Evolutionary conservation across 1,140 invertebrate genomes (phyloP).

Genomic region (Monochamus saltuarius): DNA sequence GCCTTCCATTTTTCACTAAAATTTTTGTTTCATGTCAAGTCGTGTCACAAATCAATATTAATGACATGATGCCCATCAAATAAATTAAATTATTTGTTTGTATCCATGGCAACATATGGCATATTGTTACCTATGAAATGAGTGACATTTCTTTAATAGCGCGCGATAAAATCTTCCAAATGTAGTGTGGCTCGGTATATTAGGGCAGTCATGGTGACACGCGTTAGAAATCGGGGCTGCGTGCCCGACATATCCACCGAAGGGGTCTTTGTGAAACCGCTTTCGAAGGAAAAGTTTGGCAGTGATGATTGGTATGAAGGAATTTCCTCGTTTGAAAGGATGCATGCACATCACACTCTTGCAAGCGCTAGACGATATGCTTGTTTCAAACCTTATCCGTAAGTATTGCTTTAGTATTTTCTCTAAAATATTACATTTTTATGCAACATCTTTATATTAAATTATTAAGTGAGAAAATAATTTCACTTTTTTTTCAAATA

Average conservation of each 20-base stretch:
- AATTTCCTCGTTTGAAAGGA: slow-evolving; percentile 54
- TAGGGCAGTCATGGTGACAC: slow-evolving; percentile 11
- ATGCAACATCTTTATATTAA: too few relatives aligned
- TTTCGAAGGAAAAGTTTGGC: slow-evolving; percentile 37
- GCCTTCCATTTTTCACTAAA: slow-evolving; percentile 15
- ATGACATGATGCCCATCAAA: slow-evolving; percentile 6
- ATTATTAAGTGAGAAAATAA: too few relatives aligned
- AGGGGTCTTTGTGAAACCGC: slow-evolving; percentile 57
- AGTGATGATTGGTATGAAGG: slow-evolving; percentile 47
- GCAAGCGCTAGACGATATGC: slow-evolving; percentile 57
- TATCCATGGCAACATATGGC: not conserved
- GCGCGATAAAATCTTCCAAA: slow-evolving; percentile 9
- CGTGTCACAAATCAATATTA: slow-evolving; percentile 14
- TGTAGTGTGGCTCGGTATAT: not conserved
- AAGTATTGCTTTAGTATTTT: slow-evolving; percentile 14
- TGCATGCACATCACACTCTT: slow-evolving; percentile 65
- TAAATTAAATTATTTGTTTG: slow-evolving; percentile 2
- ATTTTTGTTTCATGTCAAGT: slow-evolving; percentile 12
- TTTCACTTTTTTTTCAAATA: too few relatives aligned
- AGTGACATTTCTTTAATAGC: slow-evolving; percentile 16
- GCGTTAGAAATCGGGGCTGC: slow-evolving; percentile 55
- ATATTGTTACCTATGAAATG: slow-evolving; percentile 1
- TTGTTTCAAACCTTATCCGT: slow-evolving; percentile 51
- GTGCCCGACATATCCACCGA: slow-evolving; percentile 59
- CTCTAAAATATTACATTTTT: too few relatives aligned